Percentiles rank a stretch among this genome's conserved stretches.
These are phyloP conservation scores for Benthosema pterotum DNA, from an alignment of 2,797 vertebrate genomes.

Conservation along the genomic window DNA sequence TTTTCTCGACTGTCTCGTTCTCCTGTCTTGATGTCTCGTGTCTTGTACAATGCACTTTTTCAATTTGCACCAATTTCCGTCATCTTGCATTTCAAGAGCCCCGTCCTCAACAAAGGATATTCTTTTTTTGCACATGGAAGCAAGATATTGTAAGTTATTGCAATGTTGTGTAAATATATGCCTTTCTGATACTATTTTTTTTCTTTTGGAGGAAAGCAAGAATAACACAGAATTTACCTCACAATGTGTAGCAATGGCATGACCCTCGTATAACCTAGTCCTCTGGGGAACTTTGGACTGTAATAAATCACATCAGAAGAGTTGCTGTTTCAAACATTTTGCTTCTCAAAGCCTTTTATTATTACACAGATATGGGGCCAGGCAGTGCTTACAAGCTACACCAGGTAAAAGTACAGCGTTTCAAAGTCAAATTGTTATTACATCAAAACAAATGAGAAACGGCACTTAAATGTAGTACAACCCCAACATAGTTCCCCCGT, in stretches of 20 bases:
- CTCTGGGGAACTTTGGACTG: not conserved
- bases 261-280: slow-evolving; percentile 11
- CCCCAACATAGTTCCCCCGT: slow-evolving; percentile 18
- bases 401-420: slow-evolving; percentile 69
- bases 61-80: not conserved
- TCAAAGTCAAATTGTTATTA: slow-evolving; percentile 70
- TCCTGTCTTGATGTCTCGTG: too few relatives aligned
- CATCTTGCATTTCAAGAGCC: slow-evolving; percentile 1
- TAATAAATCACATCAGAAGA: slow-evolving; percentile 49
- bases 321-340: slow-evolving; percentile 20
- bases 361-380: slow-evolving; percentile 71
- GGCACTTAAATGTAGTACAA: slow-evolving; percentile 61
- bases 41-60: slow-evolving; percentile 54
- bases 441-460: slow-evolving; percentile 67
- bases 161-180: slow-evolving; percentile 18
- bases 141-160: not conserved
- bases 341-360: slow-evolving; percentile 75
- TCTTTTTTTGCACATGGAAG: slow-evolving; percentile 48
- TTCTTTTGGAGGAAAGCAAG: slow-evolving; percentile 12
- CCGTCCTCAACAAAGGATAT: slow-evolving; percentile 5
- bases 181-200: slow-evolving; percentile 30
- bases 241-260: slow-evolving; percentile 20
- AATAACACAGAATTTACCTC: slow-evolving; percentile 36
- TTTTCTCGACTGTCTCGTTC: not conserved
- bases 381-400: slow-evolving; percentile 77